A percentile compares a stretch with the other conserved stretches of the same genome.
phyloP scores from a whole-genome alignment of 2,888 invertebrate species.

The Conops quadrifasciatus region DNA sequence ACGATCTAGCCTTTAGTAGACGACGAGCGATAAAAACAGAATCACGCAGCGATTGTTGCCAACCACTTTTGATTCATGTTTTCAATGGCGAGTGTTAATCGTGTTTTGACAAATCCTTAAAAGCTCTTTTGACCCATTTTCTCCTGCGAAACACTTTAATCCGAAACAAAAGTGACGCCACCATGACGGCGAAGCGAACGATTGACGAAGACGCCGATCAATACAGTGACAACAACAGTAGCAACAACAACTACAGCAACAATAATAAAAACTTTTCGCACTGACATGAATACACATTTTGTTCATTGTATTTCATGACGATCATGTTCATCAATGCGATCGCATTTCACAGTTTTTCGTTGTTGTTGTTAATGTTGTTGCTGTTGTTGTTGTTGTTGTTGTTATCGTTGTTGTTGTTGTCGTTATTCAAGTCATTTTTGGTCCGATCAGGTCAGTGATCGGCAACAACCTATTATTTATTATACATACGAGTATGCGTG shows the following conservation, averaged over 20 bases:
- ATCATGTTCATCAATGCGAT: constrained; percentile 19
- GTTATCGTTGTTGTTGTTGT: constrained; percentile 25
- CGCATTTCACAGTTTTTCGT: constrained; percentile 14
- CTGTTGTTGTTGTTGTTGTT: constrained; percentile 16
- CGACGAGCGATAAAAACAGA: too few relatives aligned
- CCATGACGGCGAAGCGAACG: background rate
- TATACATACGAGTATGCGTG: background rate
- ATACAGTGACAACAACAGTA: background rate
- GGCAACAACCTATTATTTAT: constrained; percentile 17
- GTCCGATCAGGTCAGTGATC: constrained; percentile 33
- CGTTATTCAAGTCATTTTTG: constrained; percentile 26
- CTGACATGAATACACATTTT: constrained; percentile 16
- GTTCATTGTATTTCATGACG: background rate
- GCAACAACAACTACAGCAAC: background rate
- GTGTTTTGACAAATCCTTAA: constrained; percentile 23
- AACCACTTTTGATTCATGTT: background rate
- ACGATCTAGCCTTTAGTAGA: background rate
- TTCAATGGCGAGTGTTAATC: background rate
- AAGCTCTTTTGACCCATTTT: constrained; percentile 27
- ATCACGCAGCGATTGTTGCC: background rate
- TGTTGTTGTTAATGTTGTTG: constrained; percentile 24
- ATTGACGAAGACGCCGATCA: too few relatives aligned
- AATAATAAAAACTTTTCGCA: background rate
- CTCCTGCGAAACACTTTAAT: constrained; percentile 5
- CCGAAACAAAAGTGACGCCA: constrained; percentile 12